phyloP scores from a whole-genome alignment of 2,797 vertebrate genomes.

The Mustela erminea region DNA sequence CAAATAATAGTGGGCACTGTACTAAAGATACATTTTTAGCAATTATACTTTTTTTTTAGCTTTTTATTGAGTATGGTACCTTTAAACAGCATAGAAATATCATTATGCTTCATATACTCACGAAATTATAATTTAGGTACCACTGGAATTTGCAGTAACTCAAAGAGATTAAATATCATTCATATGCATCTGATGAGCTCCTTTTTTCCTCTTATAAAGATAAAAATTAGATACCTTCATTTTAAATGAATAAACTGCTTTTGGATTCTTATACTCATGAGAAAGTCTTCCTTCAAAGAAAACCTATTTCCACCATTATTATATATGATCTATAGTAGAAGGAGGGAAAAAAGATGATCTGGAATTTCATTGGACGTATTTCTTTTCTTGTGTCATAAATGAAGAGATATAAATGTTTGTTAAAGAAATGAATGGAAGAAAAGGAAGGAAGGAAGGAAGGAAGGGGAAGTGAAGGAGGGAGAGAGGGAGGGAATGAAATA shows the following conservation, averaged over 20 bases:
- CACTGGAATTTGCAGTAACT: neutral
- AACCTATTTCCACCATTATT: neutral
- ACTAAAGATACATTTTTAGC: neutral
- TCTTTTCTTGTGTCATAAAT: neutral
- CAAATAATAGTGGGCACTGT: neutral
- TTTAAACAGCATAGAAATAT: conserved; percentile 1
- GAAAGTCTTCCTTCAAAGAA: neutral
- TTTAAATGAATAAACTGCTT: neutral
- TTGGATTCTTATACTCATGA: neutral
- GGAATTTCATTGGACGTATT: neutral
- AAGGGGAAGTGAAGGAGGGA: neutral
- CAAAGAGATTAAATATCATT: neutral
- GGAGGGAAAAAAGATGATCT: neutral
- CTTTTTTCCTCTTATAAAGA: neutral
- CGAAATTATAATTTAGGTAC: neutral
- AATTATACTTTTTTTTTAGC: neutral
- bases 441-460: neutral
- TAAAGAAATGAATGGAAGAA: neutral
- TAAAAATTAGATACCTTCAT: neutral
- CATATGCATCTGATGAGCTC: neutral
- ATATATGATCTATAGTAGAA: neutral
- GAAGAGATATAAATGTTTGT: neutral
- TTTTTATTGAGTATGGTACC: neutral
- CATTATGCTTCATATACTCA: neutral
- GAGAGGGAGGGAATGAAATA: neutral